Percentiles rank a stretch among this genome's conserved stretches.
phyloP scores from a whole-genome alignment of 92 coral and sea anemone species.

The Paramuricea clavata region DNA sequence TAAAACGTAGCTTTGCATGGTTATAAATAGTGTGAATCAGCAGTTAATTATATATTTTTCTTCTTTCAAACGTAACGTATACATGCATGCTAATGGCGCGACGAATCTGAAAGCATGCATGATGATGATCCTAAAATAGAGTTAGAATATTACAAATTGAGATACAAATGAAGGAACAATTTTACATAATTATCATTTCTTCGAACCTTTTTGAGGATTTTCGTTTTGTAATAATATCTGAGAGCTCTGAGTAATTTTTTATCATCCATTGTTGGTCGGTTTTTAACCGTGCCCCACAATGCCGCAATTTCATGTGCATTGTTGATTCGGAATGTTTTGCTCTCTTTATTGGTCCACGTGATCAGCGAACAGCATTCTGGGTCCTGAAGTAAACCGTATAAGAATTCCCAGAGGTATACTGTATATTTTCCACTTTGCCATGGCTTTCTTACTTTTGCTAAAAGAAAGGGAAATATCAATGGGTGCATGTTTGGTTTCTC shows the following conservation, averaged over 20 bases:
- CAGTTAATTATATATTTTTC: too few species aligned
- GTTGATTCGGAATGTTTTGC: constrained; percentile 19
- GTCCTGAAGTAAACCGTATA: constrained; percentile 37
- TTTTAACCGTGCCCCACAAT: constrained; percentile 43
- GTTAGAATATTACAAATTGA: too few species aligned
- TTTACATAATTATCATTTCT: not conserved
- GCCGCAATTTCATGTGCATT: constrained; percentile 30
- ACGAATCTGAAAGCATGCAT: too few species aligned
- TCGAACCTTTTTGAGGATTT: constrained; percentile 36
- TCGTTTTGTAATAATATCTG: constrained; percentile 49
- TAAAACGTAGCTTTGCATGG: too few species aligned
- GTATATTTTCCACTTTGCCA: constrained; percentile 46
- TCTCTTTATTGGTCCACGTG: constrained; percentile 38
- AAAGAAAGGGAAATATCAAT: not conserved
- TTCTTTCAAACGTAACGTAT: too few species aligned
- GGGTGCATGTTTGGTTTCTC: not conserved
- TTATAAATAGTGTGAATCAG: too few species aligned
- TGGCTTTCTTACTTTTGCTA: constrained; percentile 50
- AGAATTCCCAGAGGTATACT: constrained; percentile 44
- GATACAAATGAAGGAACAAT: too few species aligned
- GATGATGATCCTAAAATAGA: too few species aligned
- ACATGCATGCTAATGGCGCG: too few species aligned
- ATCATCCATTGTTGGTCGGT: constrained; percentile 48
- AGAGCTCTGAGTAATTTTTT: constrained; percentile 40
- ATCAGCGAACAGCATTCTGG: constrained; percentile 41